phyloP scores from a whole-genome alignment of 1,140 invertebrate species.

The Neuroterus valhalla region DNA sequence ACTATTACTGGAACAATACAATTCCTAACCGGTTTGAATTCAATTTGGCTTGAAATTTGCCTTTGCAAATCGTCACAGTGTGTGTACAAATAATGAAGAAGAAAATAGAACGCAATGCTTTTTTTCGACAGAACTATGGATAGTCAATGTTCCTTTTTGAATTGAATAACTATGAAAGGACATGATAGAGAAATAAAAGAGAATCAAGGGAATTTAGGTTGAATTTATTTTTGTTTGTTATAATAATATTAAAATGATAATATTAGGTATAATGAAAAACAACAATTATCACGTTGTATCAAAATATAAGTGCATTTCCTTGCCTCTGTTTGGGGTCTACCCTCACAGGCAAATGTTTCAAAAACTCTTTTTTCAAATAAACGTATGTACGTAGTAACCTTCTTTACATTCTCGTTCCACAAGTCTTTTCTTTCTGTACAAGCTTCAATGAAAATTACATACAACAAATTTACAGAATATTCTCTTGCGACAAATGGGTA shows the following conservation, averaged over 20 bases:
- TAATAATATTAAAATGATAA: not conserved
- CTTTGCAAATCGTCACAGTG: no score
- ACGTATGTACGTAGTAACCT: not conserved
- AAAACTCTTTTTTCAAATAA: not conserved
- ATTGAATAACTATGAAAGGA: no score
- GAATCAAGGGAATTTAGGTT: no score
- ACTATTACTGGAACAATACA: no score
- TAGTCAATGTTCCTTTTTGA: no score
- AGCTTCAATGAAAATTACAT: not conserved
- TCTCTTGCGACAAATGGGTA: not conserved
- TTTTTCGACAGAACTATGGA: no score
- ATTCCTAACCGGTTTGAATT: no score
- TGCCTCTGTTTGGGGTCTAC: not conserved
- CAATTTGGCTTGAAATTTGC: no score
- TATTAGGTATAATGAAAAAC: constrained; percentile 12
- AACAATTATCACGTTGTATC: constrained; percentile 8
- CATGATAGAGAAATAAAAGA: no score
- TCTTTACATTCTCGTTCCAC: not conserved
- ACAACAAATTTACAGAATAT: not conserved
- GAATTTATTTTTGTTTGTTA: no score
- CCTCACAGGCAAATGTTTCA: not conserved
- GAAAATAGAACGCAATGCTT: no score
- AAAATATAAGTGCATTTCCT: constrained; percentile 7
- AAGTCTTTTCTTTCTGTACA: not conserved
- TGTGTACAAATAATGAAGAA: no score